Base-by-base conservation (phyloP, 2,888 invertebrate species). In the Hemistola chrysoprasaria region DNA sequence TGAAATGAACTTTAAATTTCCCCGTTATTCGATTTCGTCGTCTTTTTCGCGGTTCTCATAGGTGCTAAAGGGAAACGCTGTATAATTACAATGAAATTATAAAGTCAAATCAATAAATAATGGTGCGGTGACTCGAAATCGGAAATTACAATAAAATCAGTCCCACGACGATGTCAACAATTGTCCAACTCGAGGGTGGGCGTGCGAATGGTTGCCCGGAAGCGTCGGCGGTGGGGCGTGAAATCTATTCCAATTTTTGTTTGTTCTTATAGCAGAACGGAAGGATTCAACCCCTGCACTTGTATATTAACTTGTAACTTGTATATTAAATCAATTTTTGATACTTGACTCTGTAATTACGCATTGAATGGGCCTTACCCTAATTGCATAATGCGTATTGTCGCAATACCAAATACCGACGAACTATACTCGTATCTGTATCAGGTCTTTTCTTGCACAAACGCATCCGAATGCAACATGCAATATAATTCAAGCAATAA, bases 81-180 rank as follows among this genome's bases (percentile, higher is more conserved):
- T 55, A 51, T 63, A 62, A 67, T 66, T 65, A 50, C 62, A 62
- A 68, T 65, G 50, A 62, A 62, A 68, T 72, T 63, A 67, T 51
- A 62, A 63, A 71, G 69, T 69, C 65, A 67, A 78, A 73, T 76
- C 66, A 68, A 71, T 73, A 68, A 46, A 70, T 68, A 38, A 34
- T 38, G 22, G 30, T 28, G 22, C 16, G 24, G 11, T 33, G 33
- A 34, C 59, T 68, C 65, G 59, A 62, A 69, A 69, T 67, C 56
- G 57, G 62, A 65, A 67, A 84, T 85, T 84, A 83, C 72, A 82
- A 86, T 85, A 76, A 84, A 85, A 80, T 78, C 76, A 76, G 71
- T 84, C 86, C 77, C 86, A 86, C 76, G 84, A 67, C 66, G 56
- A 62, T 45, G 62, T 65, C 64, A 61, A 72, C 64, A 61, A 72